Conservation (phyloP, 2,888 invertebrate species). For the Molorchus minor region DNA sequence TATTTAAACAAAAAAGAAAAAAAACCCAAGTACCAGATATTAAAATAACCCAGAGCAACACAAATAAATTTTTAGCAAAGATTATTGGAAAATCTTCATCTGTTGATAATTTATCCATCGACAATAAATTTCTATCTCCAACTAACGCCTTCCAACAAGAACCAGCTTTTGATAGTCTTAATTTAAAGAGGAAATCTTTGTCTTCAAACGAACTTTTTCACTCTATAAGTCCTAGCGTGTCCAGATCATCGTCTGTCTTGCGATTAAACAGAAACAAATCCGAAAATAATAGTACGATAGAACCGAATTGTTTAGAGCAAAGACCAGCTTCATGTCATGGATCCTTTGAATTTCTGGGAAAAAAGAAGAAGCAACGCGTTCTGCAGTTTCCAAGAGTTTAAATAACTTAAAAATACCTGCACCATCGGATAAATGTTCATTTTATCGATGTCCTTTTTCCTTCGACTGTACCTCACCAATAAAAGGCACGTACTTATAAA, state of each 20-base stretch:
- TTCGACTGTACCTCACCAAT: conserved; percentile 48
- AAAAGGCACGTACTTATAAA: conserved; percentile 44
- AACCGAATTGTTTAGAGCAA: conserved; percentile 35
- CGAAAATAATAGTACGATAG: conserved; percentile 32
- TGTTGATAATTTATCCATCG: conserved; percentile 62
- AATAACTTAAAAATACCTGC: conserved; percentile 16
- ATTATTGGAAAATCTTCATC: conserved; percentile 64
- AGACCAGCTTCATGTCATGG: conserved; percentile 55
- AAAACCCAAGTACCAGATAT: conserved; percentile 56
- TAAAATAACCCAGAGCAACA: conserved; percentile 61
- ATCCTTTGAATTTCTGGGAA: conserved; percentile 54
- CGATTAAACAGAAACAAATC: conserved; percentile 44
- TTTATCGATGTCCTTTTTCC: conserved; percentile 55
- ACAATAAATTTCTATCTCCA: conserved; percentile 41
- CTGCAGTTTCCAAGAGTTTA: conserved; percentile 18
- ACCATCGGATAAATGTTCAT: conserved; percentile 32
- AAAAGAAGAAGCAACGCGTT: conserved; percentile 29
- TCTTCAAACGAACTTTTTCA: conserved; percentile 64
- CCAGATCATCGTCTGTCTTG: conserved; percentile 50
- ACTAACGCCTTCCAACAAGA: conserved; percentile 32
- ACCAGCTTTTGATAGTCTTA: conserved; percentile 29
- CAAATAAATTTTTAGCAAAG: conserved; percentile 65
- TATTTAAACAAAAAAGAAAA: conserved; percentile 60
- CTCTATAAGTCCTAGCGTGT: conserved; percentile 48
- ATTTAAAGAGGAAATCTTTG: conserved; percentile 60